Conservation (phyloP, 2,888 invertebrate genomes). For the Fragum whitleyi region DNA sequence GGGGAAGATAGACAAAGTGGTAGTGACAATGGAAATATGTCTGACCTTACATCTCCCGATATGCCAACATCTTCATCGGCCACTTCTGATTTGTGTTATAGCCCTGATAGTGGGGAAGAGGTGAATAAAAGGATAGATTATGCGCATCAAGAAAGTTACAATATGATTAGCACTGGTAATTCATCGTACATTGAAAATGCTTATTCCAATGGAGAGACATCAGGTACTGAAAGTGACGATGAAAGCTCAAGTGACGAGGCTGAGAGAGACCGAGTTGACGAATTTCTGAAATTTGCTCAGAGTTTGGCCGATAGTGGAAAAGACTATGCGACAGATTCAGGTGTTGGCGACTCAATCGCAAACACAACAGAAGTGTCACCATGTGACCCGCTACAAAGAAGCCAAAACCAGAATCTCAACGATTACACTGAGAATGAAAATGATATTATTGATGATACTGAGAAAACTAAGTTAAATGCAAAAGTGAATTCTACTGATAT, state of each 20-base stretch:
- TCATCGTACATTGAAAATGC: slow-evolving; percentile 9
- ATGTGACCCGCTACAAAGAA: slow-evolving; percentile 67
- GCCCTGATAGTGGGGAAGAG: slow-evolving; percentile 29
- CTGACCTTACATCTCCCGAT: slow-evolving; percentile 55
- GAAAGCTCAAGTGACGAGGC: slow-evolving; percentile 64
- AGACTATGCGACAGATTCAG: slow-evolving; percentile 75
- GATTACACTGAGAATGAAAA: slow-evolving; percentile 35
- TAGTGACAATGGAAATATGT: slow-evolving; percentile 39
- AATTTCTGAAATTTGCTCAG: slow-evolving; percentile 72
- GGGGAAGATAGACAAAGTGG: slow-evolving; percentile 52
- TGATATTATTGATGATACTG: slow-evolving; percentile 1
- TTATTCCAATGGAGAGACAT: slow-evolving; percentile 33
- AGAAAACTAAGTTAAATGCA: background rate
- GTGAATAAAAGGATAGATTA: slow-evolving; percentile 17
- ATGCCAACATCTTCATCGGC: slow-evolving; percentile 38
- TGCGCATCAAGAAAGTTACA: background rate
- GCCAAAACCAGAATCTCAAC: slow-evolving; percentile 56
- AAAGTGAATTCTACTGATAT: slow-evolving; percentile 5
- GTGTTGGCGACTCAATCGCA: slow-evolving; percentile 70
- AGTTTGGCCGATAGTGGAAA: slow-evolving; percentile 75
- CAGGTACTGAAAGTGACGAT: slow-evolving; percentile 60
- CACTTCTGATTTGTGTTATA: slow-evolving; percentile 64
- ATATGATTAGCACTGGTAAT: slow-evolving; percentile 12
- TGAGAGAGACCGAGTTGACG: slow-evolving; percentile 56
- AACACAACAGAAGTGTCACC: slow-evolving; percentile 71